Evolutionary conservation across 1,140 invertebrate genomes (phyloP).

Genomic region (Magallana gigas): DNA sequence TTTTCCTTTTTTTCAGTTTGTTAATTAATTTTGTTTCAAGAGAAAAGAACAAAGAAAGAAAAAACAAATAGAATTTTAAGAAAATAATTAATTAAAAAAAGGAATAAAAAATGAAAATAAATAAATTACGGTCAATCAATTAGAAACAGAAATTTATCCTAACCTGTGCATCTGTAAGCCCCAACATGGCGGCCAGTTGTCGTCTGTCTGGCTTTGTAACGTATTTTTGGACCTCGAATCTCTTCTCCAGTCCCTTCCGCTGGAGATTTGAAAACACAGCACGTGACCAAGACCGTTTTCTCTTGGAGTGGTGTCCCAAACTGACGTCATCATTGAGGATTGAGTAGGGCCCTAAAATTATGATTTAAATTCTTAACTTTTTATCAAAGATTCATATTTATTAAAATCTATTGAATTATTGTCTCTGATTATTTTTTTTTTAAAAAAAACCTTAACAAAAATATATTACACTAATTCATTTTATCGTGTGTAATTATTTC

Average conservation of each 20-base stretch:
- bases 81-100: background rate
- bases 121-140: background rate
- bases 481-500: too few relatives aligned
- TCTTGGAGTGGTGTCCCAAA: conserved; percentile 81
- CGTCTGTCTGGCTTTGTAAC: conserved; percentile 98
- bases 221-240: conserved; percentile 98
- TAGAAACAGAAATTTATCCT: background rate
- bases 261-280: conserved; percentile 97
- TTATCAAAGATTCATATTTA: too few relatives aligned
- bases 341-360: conserved; percentile 73
- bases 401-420: too few relatives aligned
- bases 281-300: conserved; percentile 93
- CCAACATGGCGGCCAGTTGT: conserved; percentile 96
- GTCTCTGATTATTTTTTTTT: too few relatives aligned
- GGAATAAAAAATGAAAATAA: background rate
- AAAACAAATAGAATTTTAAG: background rate
- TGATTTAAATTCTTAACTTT: background rate
- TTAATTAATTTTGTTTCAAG: background rate
- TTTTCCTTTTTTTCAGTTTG: background rate
- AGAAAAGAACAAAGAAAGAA: background rate
- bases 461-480: too few relatives aligned
- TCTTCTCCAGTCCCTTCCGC: conserved; percentile 94
- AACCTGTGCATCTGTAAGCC: conserved; percentile 92
- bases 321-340: conserved; percentile 69
- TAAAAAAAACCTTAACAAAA: too few relatives aligned